These are phyloP conservation scores for Bos indicus DNA, from an alignment of 2,113 vertebrate species.

Conservation along the genomic window DNA sequence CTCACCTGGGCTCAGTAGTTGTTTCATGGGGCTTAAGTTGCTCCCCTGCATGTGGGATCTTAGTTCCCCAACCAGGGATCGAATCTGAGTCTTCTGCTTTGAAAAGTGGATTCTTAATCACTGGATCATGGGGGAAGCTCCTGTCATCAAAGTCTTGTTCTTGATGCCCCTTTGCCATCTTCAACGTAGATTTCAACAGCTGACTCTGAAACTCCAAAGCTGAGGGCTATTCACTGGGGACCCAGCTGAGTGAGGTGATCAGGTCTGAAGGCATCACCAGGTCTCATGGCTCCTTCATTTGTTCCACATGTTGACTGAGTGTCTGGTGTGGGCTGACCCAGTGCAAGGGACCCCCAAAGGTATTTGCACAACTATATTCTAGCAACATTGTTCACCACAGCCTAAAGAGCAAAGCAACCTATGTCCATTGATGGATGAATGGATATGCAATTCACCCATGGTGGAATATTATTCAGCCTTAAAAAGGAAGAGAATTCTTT, in stretches of 20 bases:
- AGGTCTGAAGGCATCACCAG: not conserved
- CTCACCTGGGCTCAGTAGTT: not conserved
- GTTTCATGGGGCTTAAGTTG: not conserved
- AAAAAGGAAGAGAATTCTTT: not conserved
- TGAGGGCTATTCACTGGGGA: not conserved
- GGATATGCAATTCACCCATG: not conserved
- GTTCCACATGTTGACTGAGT: not conserved
- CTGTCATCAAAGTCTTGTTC: not conserved
- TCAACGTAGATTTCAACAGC: rapidly evolving
- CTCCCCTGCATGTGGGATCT: not conserved
- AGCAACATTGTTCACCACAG: not conserved
- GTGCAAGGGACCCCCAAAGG: not conserved
- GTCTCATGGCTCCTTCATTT: not conserved
- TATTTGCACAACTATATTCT: not conserved
- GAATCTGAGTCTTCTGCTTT: not conserved
- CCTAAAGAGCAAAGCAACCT: not conserved
- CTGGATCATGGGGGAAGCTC: not conserved
- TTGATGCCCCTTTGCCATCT: rapidly evolving
- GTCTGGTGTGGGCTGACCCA: too few relatives aligned
- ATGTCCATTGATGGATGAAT: not conserved
- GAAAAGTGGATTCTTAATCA: not conserved
- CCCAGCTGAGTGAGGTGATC: not conserved
- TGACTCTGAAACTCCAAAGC: not conserved
- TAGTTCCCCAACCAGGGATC: not conserved
- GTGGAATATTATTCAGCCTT: not conserved